Conservation (phyloP, 2,797 vertebrate genomes). For the Gymnoscopelus microlampas region DNA sequence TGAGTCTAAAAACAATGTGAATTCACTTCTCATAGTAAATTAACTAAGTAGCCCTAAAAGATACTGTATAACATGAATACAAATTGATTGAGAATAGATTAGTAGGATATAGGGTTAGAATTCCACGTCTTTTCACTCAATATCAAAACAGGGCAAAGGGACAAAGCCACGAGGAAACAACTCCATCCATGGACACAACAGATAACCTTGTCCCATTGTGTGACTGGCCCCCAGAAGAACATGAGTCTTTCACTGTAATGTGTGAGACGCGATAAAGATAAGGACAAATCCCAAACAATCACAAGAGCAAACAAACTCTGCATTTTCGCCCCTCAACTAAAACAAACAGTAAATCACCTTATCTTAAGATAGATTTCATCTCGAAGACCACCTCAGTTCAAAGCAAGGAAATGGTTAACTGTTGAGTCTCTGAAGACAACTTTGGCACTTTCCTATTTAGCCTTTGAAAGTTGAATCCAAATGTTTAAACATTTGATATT, state of each 20-base stretch:
- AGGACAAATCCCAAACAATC: constrained; percentile 63
- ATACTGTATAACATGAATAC: constrained; percentile 16
- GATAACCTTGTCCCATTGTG: constrained; percentile 64
- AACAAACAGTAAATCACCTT: constrained; percentile 61
- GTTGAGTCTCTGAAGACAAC: constrained; percentile 25
- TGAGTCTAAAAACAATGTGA: too few relatives aligned
- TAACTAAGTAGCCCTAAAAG: too few relatives aligned
- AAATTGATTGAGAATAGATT: constrained; percentile 28
- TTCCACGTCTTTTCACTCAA: not conserved
- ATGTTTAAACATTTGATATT: constrained; percentile 28
- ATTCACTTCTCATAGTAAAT: too few relatives aligned
- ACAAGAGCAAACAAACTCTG: constrained; percentile 57
- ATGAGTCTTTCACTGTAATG: constrained; percentile 49
- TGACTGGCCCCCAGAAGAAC: constrained; percentile 48
- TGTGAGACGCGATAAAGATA: constrained; percentile 64
- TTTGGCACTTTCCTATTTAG: constrained; percentile 26
- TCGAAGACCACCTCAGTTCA: constrained; percentile 62
- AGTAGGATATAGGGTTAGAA: too few relatives aligned
- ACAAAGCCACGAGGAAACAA: constrained; percentile 31
- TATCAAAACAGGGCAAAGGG: constrained; percentile 4
- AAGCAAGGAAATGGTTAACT: constrained; percentile 47
- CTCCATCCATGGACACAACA: constrained; percentile 35
- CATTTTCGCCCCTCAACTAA: constrained; percentile 51
- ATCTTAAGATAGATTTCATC: constrained; percentile 56
- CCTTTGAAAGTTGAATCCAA: constrained; percentile 36